phyloP scores from a whole-genome alignment of 1,140 invertebrate genomes.

The Zaprionus lachaisei region DNA sequence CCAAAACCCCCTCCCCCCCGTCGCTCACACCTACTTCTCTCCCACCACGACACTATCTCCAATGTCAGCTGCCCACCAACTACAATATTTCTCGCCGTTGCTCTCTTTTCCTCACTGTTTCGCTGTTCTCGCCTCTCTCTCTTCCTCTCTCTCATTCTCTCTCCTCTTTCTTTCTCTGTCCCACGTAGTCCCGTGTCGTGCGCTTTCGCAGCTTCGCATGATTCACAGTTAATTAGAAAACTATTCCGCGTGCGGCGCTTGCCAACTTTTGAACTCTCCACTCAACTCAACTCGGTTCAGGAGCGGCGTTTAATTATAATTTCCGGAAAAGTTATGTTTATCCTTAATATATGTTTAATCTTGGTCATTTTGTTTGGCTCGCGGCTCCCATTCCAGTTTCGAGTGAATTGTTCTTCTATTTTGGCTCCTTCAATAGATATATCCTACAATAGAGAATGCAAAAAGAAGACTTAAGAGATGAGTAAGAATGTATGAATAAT shows the following conservation, averaged over 20 bases:
- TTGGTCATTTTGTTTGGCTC: constrained; percentile 42
- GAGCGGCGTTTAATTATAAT: constrained; percentile 67
- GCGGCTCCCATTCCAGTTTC: constrained; percentile 1
- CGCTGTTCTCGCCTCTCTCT: not conserved
- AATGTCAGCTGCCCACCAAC: constrained; percentile 1
- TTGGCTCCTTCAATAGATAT: not conserved
- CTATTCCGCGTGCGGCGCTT: constrained; percentile 63
- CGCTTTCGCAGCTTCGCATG: constrained; percentile 55
- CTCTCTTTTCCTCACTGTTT: constrained; percentile 15
- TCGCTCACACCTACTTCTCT: not conserved
- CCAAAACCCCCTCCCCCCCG: constrained; percentile 1
- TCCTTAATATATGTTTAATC: constrained; percentile 42
- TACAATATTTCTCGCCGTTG: not conserved
- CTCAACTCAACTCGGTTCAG: constrained; percentile 20
- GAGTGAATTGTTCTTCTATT: not conserved
- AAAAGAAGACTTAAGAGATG: too few relatives aligned
- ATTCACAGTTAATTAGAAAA: constrained; percentile 80
- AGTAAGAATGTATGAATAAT: too few relatives aligned
- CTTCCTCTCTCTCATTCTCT: constrained; percentile 17
- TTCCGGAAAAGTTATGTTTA: constrained; percentile 60
- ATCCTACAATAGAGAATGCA: not conserved
- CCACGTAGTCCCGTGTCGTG: constrained; percentile 2
- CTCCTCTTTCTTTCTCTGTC: constrained; percentile 14
- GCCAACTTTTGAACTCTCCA: constrained; percentile 67
- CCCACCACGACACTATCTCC: not conserved